These are phyloP conservation scores for Pseudobourletiella spinata DNA, from an alignment of 1,140 invertebrate genomes.

Conservation along the genomic window DNA sequence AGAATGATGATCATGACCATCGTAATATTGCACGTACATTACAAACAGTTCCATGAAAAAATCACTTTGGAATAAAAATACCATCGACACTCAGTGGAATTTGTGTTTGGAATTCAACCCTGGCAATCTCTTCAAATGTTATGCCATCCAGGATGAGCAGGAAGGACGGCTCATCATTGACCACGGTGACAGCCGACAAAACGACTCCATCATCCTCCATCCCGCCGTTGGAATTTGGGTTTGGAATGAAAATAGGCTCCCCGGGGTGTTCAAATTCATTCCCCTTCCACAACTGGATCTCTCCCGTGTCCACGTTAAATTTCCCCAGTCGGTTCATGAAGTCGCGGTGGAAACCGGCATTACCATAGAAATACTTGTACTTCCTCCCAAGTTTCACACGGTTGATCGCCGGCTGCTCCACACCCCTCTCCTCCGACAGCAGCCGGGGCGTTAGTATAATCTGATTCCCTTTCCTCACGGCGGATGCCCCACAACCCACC, in stretches of 20 bases:
- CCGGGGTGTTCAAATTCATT: slow-evolving; percentile 8
- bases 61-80: slow-evolving; percentile 14
- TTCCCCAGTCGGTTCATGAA: slow-evolving; percentile 21
- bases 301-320: slow-evolving; percentile 2
- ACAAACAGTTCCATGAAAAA: too few species aligned
- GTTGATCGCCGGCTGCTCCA: slow-evolving; percentile 19
- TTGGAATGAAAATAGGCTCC: slow-evolving; percentile 17
- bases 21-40: too few species aligned
- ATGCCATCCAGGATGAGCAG: slow-evolving; percentile 19
- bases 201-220: slow-evolving; percentile 21
- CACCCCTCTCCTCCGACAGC: background rate
- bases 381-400: slow-evolving; percentile 15
- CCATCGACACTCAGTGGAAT: slow-evolving; percentile 17
- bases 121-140: slow-evolving; percentile 16
- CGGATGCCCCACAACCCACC: background rate
- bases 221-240: background rate
- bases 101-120: slow-evolving; percentile 12
- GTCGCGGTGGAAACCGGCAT: background rate
- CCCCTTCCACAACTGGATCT: slow-evolving; percentile 9
- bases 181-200: slow-evolving; percentile 7
- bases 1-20: too few species aligned
- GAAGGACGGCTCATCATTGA: background rate
- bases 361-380: slow-evolving; percentile 19
- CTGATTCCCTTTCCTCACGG: slow-evolving; percentile 19
- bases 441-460: slow-evolving; percentile 6